Base-by-base conservation (phyloP, 1,140 invertebrate genomes). In the Solenopsis invicta region DNA sequence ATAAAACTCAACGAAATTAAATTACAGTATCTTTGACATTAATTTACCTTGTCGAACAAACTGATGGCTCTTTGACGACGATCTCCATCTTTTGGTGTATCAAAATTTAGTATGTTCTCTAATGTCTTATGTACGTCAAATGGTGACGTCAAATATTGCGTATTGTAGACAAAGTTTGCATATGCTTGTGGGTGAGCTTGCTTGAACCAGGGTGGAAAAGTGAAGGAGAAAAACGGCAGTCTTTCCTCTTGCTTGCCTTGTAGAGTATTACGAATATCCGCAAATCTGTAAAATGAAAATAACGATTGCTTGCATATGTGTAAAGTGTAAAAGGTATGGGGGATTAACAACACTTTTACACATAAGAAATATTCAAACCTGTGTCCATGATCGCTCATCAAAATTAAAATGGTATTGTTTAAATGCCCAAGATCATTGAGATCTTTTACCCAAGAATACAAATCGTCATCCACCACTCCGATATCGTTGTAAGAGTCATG, bases 201-300 rank as follows among this genome's bases (percentile, higher is more conserved):
- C 67, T 96, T 96, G 87, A 98, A 97, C 92, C 96, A 96, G 9
- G 96, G 94, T 0, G 98, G 98, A 90, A 99, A 96, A 0, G 96
- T 95, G 75, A 99, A 97, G 0, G 97, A 97, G 93, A 99, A 98
- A 88, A 98, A 97, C 0, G 98, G 98, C 45, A 99, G 90, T 8
- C 98, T 96, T 92, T 99, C 98, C 93, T 99, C 98, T 87, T 98
- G 96, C 94, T 98, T 98, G 0, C 98, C 98, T 94, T 99, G 98
- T 12, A 98, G 95, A 0, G 98, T 98, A 89, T 98, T 97, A 1
- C 98, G 96, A 10, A 99, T 97, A 67, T 97, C 96, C 0, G 97
- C 96, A 94, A 98, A 98, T 91, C 98, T 97, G 86, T 29, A 94
- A 92, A 91, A 88, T 78, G 61, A 77, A 62, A 90, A 50, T 21